These are phyloP conservation scores for Peromyscus californicus DNA, from an alignment of 2,113 vertebrate species.

Conservation along the genomic window DNA sequence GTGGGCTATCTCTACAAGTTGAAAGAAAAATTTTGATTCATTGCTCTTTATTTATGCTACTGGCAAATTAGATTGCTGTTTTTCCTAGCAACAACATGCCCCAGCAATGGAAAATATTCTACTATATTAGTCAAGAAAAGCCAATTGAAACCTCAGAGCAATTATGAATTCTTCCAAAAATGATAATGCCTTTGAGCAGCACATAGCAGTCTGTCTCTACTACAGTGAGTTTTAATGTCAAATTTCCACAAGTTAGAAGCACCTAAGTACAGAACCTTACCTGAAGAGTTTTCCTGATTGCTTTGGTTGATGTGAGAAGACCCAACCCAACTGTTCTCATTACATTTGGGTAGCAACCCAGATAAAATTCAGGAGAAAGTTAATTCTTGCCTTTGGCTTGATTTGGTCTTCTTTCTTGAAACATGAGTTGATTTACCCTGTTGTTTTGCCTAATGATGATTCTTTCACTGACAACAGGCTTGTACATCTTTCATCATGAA, in stretches of 20 bases:
- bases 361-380: background rate
- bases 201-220: background rate
- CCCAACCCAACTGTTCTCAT: background rate
- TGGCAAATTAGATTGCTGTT: conserved; percentile 46
- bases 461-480: background rate
- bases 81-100: conserved; percentile 51
- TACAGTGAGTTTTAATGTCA: background rate
- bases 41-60: background rate
- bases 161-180: conserved; percentile 64
- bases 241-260: background rate
- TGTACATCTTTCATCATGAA: background rate
- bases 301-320: background rate
- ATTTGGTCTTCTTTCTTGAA: background rate
- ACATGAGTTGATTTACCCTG: background rate
- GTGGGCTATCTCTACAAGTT: conserved; percentile 7
- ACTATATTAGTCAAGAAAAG: conserved; percentile 47
- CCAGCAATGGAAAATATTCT: conserved; percentile 44
- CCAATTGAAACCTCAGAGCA: conserved; percentile 34
- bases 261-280: background rate
- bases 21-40: conserved; percentile 69
- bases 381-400: background rate
- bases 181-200: conserved; percentile 51
- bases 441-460: background rate
- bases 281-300: background rate
- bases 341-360: background rate